Evolutionary conservation across 2,888 invertebrate species (phyloP), one percentile per base, ranked within the genome.

Genomic region (Pristionchus fissidentatus): DNA sequence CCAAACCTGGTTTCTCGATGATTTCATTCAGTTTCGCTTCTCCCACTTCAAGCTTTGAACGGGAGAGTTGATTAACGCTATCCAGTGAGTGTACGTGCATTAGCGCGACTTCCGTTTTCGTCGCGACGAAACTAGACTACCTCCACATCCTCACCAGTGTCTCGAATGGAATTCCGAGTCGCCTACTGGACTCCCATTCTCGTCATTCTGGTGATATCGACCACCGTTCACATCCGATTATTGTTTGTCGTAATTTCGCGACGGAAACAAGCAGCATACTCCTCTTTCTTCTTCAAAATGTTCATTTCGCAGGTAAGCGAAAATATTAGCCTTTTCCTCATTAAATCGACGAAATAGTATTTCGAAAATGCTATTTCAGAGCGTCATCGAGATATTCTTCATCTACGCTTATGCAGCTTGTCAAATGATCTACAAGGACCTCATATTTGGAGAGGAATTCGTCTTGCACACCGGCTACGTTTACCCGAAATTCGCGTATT

Each of bases 321-420:
- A n/a, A n/a, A n/a, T n/a, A n/a, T n/a, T n/a, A n/a, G n/a, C n/a
- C n/a, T n/a, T n/a, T n/a, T n/a, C n/a, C n/a, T n/a, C 32, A 15
- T 62, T 35, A 35, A 7, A 1, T 13, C 3, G 4, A 15, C 35
- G 1, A 55, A 55, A 13, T 55, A 22, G 7, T n/a, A 22, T 4
- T 55, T 7, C 1, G 15, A 62, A 62, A 32, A 19, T 35, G 1
- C 0, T 15, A 13, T 66, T 66, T 62, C 32, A 62, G 62, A 35
- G 62, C 35, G n/a, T 62, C 10, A 62, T 62, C 62, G 62, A 62
- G 62, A 62, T 62, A 0, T 62, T 62, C 62, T 62, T 62, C 62
- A 32, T 62, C 22, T 62, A 62, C 32, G 10, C 62, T 1, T 62
- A 62, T 15, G 62, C 35, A 13, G 1, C 35, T 19, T 62, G 32